Evolutionary conservation across 2,113 vertebrate genomes (phyloP), one percentile per base, ranked within the genome.

Genomic region (Platycercus adscitus): DNA sequence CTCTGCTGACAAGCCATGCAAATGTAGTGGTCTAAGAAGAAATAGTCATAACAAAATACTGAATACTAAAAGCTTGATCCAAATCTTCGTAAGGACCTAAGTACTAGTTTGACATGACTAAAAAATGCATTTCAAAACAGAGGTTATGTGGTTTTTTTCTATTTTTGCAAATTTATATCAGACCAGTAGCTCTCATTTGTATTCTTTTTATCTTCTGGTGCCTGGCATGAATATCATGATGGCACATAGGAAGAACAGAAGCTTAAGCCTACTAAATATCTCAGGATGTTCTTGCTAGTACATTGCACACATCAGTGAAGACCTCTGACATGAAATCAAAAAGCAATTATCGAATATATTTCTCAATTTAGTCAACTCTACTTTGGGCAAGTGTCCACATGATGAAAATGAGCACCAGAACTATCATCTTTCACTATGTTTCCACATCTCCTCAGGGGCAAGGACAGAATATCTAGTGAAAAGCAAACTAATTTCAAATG

Each of bases 341-440:
- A 82, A 56, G 21, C 43, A 76, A 20, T 68, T 80, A 68, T 19
- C 71, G 76, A 91, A 86, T 12, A 44, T 15, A 41, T 58, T 58
- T 63, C 55, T 70, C 55, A 75, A 35, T 4, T 73, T 56, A 81
- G 53, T 23, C 77, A 50, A 56, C 11, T 50, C 41, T 24, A 5
- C 35, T 69, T 69, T 25, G 25, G 35, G 16, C 53, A 78, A 56
- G 21, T 55, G 20, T 19, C 53, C 26, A 5, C 7, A 33, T 35
- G 24, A 58, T 5, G 29, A 89, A 65, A 92, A 75, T n/a, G n/a
- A 53, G 41, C 76, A 80, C 12, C 24, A 82, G 31, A 76, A 58
- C 10, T 18, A 49, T 25, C 21, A 55, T 3, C 19, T 82, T 82
- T 28, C 0, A 0, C 46, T 49, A 2, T 5, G 35, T 31, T 89